phyloP scores from a whole-genome alignment of 2,797 vertebrate species.

The Enteromius thamalakanensis region DNA sequence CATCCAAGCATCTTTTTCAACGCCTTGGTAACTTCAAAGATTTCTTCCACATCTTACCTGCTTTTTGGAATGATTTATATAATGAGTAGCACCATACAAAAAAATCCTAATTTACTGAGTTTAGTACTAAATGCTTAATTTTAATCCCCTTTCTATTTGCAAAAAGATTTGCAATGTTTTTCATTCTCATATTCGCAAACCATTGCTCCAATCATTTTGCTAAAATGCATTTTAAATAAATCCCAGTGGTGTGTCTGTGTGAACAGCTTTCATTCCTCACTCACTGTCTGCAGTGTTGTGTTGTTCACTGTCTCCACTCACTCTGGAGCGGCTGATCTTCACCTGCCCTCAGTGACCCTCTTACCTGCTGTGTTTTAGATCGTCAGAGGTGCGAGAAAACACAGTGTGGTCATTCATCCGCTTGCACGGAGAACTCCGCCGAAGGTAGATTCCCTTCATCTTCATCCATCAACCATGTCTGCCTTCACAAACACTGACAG shows the following conservation, averaged over 20 bases:
- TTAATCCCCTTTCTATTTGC: neutral
- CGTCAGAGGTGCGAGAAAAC: constrained; percentile 94
- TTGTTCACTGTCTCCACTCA: constrained; percentile 2
- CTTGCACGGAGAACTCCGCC: constrained; percentile 75
- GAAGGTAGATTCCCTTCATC: constrained; percentile 72
- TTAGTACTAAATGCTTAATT: neutral
- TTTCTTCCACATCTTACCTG: neutral
- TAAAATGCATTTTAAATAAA: constrained; percentile 14
- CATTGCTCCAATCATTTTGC: neutral
- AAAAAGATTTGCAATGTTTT: constrained; percentile 12
- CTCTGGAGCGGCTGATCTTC: constrained; percentile 27
- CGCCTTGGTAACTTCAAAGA: neutral
- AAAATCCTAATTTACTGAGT: neutral
- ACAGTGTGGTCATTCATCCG: constrained; percentile 80
- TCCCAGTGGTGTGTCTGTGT: neutral
- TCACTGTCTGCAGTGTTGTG: constrained; percentile 9
- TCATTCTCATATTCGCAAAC: constrained; percentile 13
- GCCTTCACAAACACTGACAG: neutral
- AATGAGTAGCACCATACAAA: neutral
- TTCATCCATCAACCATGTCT: constrained; percentile 24
- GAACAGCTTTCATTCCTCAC: constrained; percentile 17
- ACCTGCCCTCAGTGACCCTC: constrained; percentile 25
- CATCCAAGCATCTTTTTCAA: neutral
- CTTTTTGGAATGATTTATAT: neutral
- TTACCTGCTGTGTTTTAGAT: constrained; percentile 83